Evolutionary conservation across 2,113 vertebrate genomes (phyloP), one percentile per base, ranked within the genome.

Genomic region (Perca flavescens): DNA sequence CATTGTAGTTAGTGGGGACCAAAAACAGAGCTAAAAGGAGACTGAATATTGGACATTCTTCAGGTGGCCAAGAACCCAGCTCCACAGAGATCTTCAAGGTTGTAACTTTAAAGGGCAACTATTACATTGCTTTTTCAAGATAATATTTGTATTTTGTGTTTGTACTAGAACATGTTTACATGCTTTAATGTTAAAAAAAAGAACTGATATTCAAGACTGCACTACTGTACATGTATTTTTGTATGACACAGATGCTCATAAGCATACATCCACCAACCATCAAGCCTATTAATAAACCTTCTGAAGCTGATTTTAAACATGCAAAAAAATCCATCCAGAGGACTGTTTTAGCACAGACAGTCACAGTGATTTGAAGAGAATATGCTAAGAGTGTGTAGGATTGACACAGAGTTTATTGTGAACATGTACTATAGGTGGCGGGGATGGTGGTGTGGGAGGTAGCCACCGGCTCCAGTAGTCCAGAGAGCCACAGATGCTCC

Each of bases 401-500:
- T 65, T 85, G 70, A 80, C 67, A 79, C 56, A 36, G 54, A 81
- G 68, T 71, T 70, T 79, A 57, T 74, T 64, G 70, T 79, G 69
- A 75, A 70, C 71, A 52, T 79, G 83, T 70, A 25, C 64, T 47
- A 69, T 80, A 77, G 75, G 74, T 77, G 60, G 46, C 58, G 52
- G 46, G 57, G 47, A 47, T 46, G 53, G 50, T 62, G 46, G 52
- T 86, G 91, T 72, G 56, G 88, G 86, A 88, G 77, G 86, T 87
- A 81, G 90, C 91, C 91, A 91, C 84, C 84, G 82, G 91, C 94
- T 92, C 86, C 91, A 69, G 95, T 76, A 94, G 95, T 96, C 97
- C 96, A 97, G 94, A 89, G 87, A 97, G 97, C 96, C 97, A 97
- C 97, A 99, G 97, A 98, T 99, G 97, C 97, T 97, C 96, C 95